Percentiles rank a stretch among this genome's conserved stretches.
Evolutionary conservation across 2,797 vertebrate species (phyloP).

Genomic region (Pterois miles): DNA sequence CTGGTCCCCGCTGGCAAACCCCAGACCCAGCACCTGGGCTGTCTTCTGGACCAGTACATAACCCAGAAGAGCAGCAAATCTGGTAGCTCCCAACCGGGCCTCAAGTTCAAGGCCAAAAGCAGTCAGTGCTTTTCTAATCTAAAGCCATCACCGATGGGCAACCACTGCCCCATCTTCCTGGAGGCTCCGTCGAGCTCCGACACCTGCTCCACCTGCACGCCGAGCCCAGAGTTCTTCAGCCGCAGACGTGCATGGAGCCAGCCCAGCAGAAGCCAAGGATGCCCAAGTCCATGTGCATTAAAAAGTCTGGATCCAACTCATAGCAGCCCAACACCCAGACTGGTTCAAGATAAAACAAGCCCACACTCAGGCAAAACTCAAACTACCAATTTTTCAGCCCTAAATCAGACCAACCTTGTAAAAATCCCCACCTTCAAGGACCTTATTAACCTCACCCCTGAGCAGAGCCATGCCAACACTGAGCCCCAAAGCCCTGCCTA

Average conservation of each 20-base stretch:
- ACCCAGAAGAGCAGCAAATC: slow-evolving; percentile 85
- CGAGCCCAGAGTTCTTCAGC: slow-evolving; percentile 71
- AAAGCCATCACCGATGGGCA: slow-evolving; percentile 85
- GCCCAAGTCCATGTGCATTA: slow-evolving; percentile 23
- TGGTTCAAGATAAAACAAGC: slow-evolving; percentile 35
- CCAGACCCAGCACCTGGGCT: slow-evolving; percentile 79
- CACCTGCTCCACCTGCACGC: slow-evolving; percentile 89
- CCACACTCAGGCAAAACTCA: slow-evolving; percentile 31
- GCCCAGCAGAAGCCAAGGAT: slow-evolving; percentile 28
- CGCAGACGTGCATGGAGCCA: slow-evolving; percentile 56
- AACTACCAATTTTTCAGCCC: not conserved
- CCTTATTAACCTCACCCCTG: slow-evolving; percentile 62
- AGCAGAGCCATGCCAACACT: slow-evolving; percentile 68
- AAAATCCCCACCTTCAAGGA: slow-evolving; percentile 65
- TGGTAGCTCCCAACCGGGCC: slow-evolving; percentile 40
- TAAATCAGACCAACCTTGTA: slow-evolving; percentile 39
- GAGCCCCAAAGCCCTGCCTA: slow-evolving; percentile 70
- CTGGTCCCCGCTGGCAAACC: slow-evolving; percentile 86
- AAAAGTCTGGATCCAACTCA: slow-evolving; percentile 19
- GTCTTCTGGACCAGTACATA: slow-evolving; percentile 90
- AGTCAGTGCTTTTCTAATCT: slow-evolving; percentile 79
- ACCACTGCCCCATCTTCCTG: slow-evolving; percentile 85
- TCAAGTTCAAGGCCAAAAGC: slow-evolving; percentile 64
- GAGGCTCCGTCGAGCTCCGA: slow-evolving; percentile 86
- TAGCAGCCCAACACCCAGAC: slow-evolving; percentile 19